Conservation (phyloP, 2,888 invertebrate species). For the Cheilosia vernalis region DNA sequence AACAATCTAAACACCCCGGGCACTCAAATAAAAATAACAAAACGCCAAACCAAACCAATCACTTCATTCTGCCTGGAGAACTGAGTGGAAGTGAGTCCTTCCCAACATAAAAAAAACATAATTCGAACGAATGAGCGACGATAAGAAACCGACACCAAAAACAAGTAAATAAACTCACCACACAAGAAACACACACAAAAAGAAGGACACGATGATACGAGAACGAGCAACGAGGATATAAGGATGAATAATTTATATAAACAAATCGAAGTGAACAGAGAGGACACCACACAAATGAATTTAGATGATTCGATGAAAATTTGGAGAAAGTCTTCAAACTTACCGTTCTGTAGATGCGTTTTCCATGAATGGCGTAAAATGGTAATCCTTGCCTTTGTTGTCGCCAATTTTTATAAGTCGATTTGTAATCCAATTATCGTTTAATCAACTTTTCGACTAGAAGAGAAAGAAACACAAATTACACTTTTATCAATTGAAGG, state of each 20-base stretch:
- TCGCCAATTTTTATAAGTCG: constrained; percentile 11
- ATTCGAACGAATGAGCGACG: constrained; percentile 8
- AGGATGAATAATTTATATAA: constrained; percentile 24
- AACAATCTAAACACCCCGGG: neutral
- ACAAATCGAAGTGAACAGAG: constrained; percentile 25
- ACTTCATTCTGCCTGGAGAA: constrained; percentile 9
- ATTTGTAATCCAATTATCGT: constrained; percentile 59
- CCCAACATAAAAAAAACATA: too few species aligned
- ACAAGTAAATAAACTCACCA: constrained; percentile 9
- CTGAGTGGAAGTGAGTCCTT: constrained; percentile 31
- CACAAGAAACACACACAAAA: constrained; percentile 7
- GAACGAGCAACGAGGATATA: constrained; percentile 11
- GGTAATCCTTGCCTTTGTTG: constrained; percentile 45
- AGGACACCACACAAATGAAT: constrained; percentile 17
- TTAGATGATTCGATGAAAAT: neutral
- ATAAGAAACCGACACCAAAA: constrained; percentile 22
- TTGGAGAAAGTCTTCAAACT: constrained; percentile 9
- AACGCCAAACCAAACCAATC: neutral
- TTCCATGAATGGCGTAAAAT: constrained; percentile 66
- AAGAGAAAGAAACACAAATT: constrained; percentile 29
- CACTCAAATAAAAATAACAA: neutral
- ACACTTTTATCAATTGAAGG: constrained; percentile 19
- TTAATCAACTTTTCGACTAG: constrained; percentile 58
- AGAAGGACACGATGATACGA: constrained; percentile 23
- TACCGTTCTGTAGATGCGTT: constrained; percentile 72